Evolutionary conservation across 2,113 vertebrate species (phyloP), one percentile per base, ranked within the genome.

Genomic region (Vulpes lagopus): DNA sequence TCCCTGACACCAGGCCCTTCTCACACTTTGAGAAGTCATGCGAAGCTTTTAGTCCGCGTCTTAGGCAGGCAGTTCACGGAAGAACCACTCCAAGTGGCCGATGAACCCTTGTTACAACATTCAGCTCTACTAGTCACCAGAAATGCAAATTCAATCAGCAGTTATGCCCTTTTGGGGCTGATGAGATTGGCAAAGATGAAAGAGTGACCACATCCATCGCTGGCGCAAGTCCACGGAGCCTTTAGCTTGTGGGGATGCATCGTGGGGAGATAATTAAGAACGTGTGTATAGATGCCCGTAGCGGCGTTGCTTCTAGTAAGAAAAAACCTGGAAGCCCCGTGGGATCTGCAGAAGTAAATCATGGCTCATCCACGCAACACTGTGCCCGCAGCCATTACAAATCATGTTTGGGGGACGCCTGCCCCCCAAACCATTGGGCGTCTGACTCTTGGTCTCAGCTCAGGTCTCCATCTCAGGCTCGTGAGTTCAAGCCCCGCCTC

Each of bases 41-140:
- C 10, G 57, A 38, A 73, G 69, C 8, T 16, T 20, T 32, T 10
- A 0, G 27, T 67, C 9, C 3, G 55, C 35, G 23, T 27, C 80
- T 51, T 38, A 19, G 57, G 14, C 73, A 22, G 65, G 27, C 59
- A 16, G 30, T 69, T 81, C 20, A 51, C 10, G 23, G 38, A 62
- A 86, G 35, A 51, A 62, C 23, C n/a, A 11, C 20, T 64, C 64
- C 78, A 53, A 12, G 14, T 32, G 55, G 55, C 20, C 10, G 4
- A 0, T 32, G 23, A 76, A 55, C 53, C 2, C 22, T 38, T 1
- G 11, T 2, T 6, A 59, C 35, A 17, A 19, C 0, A 4, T 15
- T n/a, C 27, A 12, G 12, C 51, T 86, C 30, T 71, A 0, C 32
- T 0, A 8, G 7, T 53, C 22, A 5, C 1, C 55, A 32, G 83